Base-by-base conservation (phyloP, 2,888 invertebrate species). In the Dusona sp. region DNA sequence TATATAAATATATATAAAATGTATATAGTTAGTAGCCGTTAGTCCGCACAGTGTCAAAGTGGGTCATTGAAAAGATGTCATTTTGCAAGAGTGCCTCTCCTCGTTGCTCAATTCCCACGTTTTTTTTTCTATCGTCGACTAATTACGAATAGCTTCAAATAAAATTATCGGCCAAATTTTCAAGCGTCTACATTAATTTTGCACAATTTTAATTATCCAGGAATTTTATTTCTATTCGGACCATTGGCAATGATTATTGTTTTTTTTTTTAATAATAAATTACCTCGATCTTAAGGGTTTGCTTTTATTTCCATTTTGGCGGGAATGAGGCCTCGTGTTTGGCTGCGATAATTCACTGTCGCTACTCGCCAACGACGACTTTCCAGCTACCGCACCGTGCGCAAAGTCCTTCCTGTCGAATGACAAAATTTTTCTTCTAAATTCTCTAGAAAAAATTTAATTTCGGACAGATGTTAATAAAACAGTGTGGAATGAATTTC, bases 331-430 rank as follows among this genome's bases (percentile, higher is more conserved):
- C 87, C 94, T 92, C 48, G 94, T 93, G 90, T 93, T 94, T 75
- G 94, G 92, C 89, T 94, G 94, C 11, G 95, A 95, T 85, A 95
- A 93, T 90, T 95, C 95, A 65, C 95, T 95, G 91, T 95, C 95
- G 74, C 95, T 95, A 90, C 95, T 95, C 67, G 95, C 95, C 89
- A 96, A 95, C 0, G 95, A 95, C 0, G 92, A 92, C 89, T 93
- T 93, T 29, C 93, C 93, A 75, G 93, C 93, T 88, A 94, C 94
- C 16, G 95, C 94, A n/a, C 97, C 97, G 90, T 96, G 96, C 42
- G 97, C 97, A 95, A 97, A 97, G 95, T 97, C 96, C 93, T 93
- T 93, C 87, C 92, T 93, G 83, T 86, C 83, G 70, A 79, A 81
- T 38, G 79, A 79, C 42, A 79, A 79, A 79, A 79, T 79, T 84